Evolutionary conservation across 2,113 vertebrate genomes (phyloP).

Genomic region (Thymallus thymallus): DNA sequence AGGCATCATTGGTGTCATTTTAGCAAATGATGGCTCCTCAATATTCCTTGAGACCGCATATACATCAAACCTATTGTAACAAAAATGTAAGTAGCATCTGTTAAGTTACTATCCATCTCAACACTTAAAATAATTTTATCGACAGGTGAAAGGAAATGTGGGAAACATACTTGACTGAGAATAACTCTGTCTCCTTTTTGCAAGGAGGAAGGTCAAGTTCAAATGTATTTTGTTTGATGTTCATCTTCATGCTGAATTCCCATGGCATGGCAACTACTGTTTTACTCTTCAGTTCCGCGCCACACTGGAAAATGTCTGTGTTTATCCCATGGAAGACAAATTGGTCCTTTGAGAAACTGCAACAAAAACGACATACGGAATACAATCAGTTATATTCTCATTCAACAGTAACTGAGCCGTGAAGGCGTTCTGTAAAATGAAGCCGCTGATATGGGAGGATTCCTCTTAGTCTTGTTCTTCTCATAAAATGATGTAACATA

Average conservation of each 20-base stretch:
- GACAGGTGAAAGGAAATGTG: background rate
- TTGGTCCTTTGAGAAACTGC: constrained; percentile 64
- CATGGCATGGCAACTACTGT: constrained; percentile 52
- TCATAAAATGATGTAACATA: background rate
- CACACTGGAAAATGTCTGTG: constrained; percentile 73
- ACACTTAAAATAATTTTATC: background rate
- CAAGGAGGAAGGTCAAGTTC: constrained; percentile 58
- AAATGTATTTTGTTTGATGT: constrained; percentile 50
- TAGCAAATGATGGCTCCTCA: constrained; percentile 50
- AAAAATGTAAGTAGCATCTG: background rate
- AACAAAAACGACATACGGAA: constrained; percentile 5
- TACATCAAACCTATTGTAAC: constrained; percentile 63
- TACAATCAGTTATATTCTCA: background rate
- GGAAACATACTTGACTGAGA: constrained; percentile 59
- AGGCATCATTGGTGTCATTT: constrained; percentile 67
- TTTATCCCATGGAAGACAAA: constrained; percentile 74
- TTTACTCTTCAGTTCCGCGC: constrained; percentile 62
- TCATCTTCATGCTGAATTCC: constrained; percentile 62
- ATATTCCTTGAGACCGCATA: constrained; percentile 71
- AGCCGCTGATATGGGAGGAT: background rate
- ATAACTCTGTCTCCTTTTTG: constrained; percentile 53
- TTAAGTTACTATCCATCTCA: background rate
- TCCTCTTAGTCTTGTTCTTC: background rate
- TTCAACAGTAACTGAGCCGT: background rate
- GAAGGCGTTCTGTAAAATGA: background rate